Base-by-base conservation (phyloP, 53 echinoderm and acorn worm species). In the Mesocentrotus franciscanus region DNA sequence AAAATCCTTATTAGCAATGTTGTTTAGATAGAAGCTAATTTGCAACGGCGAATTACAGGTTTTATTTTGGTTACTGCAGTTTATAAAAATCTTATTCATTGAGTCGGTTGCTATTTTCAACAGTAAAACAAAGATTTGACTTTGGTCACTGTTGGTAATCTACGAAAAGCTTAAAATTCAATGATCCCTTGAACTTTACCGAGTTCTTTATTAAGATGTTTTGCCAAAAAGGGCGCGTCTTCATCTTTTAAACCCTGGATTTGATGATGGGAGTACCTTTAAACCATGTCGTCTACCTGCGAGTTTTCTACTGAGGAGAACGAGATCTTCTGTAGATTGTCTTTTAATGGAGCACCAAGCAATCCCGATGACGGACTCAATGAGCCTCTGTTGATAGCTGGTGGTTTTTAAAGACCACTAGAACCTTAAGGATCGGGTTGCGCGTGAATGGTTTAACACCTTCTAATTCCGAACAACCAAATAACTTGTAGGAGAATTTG, bases 241-340 rank as follows among this genome's bases (percentile, higher is more conserved):
- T 13, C 87, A 57, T 58, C 16, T 87, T 58, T 58, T 35, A 87
- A 87, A 26, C 56, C 58, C 10, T 27, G 56, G 56, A 87, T 27
- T 42, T 35, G 87, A n/a, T 87, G 56, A 87, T 87, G 29, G 87
- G 42, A 33, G 18, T 91, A 34, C 74, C 72, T 92, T 92, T 71
- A 92, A 92, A 72, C 49, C 92, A 72, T 70, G n/a, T 56, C 56
- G 92, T 56, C 74, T 49, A 72, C 56, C 92, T 92, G 74, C 74
- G 71, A 14, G 66, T 39, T 42, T 29, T 29, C 75, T 56, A 14
- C 56, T 92, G 68, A 68, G 34, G 56, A 70, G 72, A 64, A 49
- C 56, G 92, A 92, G 92, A 92, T 92, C 92, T 71, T 9, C 71
- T 55, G 24, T 55, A 92, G 92, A 92, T 92, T 92, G 92, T 56